Evolutionary conservation across 2,113 vertebrate genomes (phyloP), one percentile per base, ranked within the genome.

Genomic region (Nannospalax galili): DNA sequence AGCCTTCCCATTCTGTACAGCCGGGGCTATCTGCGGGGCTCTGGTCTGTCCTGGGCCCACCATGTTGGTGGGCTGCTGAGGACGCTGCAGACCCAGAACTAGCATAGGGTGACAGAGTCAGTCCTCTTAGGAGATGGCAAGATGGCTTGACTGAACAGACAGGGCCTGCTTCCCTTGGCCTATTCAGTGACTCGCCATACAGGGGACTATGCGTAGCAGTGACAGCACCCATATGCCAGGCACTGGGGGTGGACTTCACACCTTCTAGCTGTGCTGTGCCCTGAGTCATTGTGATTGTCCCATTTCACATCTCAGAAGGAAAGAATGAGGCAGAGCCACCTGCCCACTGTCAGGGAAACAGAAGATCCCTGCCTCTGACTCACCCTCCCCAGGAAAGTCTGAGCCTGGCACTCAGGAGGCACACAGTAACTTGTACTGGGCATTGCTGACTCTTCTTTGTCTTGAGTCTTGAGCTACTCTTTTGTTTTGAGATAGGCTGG

Each of bases 41-140:
- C 24, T 0, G 3, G 7, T 4, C 24, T 3, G n/a, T 52, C 89
- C 40, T 2, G 37, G 8, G 26, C 14, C 40, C 24, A 7, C 22
- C 0, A 3, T 0, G 24, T 1, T 1, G n/a, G 42, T 2, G 5
- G 30, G n/a, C 65, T 52, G 10, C 32, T 37, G 32, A 40, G 45
- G 24, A 15, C 37, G 20, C 7, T 7, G 32, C 24, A 11, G 62
- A 3, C 60, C 48, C 48, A 15, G 12, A 80, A 17, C 7, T 0
- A 20, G 14, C 1, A 1, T 10, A 0, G 10, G 7, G 3, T 10
- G 3, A 7, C 2, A 2, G n/a, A 19, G 0, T 22, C 65, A 19
- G 0, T 22, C 65, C 74, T 62, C 88, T 5, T 17, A 37, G 72
- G 62, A 73, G 30, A 62, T 0, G 10, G 12, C 1, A 8, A 73